Conservation (phyloP, 2,113 vertebrate species). For the Progne subis region DNA sequence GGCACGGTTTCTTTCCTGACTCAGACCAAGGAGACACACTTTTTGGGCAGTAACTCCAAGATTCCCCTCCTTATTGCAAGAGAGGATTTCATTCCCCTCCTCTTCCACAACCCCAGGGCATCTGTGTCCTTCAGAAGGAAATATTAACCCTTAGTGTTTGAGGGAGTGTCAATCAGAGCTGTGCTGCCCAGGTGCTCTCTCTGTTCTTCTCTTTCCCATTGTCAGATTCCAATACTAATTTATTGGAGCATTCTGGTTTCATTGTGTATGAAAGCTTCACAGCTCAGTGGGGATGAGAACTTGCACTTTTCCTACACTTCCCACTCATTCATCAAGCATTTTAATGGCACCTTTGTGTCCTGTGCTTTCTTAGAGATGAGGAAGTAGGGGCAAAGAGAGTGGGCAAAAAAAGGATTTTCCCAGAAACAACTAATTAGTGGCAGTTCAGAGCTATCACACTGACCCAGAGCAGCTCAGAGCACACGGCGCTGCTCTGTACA, state of each 20-base stretch:
- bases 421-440: not conserved
- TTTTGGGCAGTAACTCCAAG: slow-evolving; percentile 46
- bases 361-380: not conserved
- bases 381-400: not conserved
- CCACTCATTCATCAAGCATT: not conserved
- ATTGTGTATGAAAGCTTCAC: not conserved
- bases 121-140: slow-evolving; percentile 40
- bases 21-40: slow-evolving; percentile 42
- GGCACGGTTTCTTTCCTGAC: slow-evolving; percentile 47
- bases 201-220: not conserved
- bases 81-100: slow-evolving; percentile 38
- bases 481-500: not conserved
- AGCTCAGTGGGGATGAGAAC: not conserved
- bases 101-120: slow-evolving; percentile 50
- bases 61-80: slow-evolving; percentile 59
- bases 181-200: not conserved
- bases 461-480: not conserved
- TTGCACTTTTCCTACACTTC: not conserved
- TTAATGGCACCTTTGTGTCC: not conserved
- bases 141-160: slow-evolving; percentile 13
- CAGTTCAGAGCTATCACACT: not conserved
- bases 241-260: not conserved
- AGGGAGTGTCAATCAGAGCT: not conserved
- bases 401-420: fast-evolving
- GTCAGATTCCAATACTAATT: not conserved